A percentile compares a stretch with the other conserved stretches of the same genome.
These are phyloP conservation scores for Boloria euphrosyne DNA, from an alignment of 2,888 invertebrate genomes.

Conservation along the genomic window DNA sequence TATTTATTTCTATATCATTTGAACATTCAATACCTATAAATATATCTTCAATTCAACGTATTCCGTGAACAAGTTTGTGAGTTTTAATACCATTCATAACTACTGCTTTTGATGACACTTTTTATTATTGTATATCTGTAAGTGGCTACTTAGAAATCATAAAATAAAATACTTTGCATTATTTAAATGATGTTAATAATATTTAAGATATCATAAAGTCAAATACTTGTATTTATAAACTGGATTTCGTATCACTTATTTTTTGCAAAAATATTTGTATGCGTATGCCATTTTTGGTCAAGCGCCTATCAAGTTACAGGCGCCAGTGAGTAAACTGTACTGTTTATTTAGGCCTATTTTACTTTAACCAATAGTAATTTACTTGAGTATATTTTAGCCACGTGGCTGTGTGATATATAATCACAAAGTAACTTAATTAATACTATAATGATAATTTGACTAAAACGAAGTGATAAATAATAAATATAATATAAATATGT, in stretches of 20 bases:
- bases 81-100: conserved; percentile 1
- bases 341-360: conserved; percentile 65
- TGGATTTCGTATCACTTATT: conserved; percentile 16
- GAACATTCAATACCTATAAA: conserved; percentile 16
- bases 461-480: too few relatives aligned
- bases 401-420: background rate
- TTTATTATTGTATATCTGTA: conserved; percentile 8
- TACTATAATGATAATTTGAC: background rate
- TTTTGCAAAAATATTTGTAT: conserved; percentile 22
- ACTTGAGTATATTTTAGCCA: conserved; percentile 5
- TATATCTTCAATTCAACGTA: conserved; percentile 18
- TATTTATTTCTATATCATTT: conserved; percentile 21
- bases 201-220: background rate
- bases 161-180: background rate
- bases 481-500: too few relatives aligned
- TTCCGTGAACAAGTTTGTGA: conserved; percentile 17
- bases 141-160: conserved; percentile 2
- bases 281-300: conserved; percentile 43
- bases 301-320: conserved; percentile 66
- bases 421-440: background rate
- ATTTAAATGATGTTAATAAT: background rate
- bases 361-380: conserved; percentile 27
- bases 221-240: background rate
- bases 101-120: background rate
- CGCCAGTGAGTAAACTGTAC: conserved; percentile 76